Evolutionary conservation across 1,140 invertebrate genomes (phyloP), one percentile per base, ranked within the genome.

Genomic region (Pogonomyrmex barbatus): DNA sequence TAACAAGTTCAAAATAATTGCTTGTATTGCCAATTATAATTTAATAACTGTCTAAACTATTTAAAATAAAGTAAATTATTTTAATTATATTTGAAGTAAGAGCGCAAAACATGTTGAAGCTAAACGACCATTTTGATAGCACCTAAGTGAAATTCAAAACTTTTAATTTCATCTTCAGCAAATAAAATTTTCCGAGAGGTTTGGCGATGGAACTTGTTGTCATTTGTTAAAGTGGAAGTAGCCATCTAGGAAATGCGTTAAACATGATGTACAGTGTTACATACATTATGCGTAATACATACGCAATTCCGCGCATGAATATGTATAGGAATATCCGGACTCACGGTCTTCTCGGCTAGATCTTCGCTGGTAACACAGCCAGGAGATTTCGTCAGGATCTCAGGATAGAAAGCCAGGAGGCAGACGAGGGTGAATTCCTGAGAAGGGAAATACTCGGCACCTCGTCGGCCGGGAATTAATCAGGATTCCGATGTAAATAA

Each of bases 401-500:
- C n/a, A 30, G 10, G 65, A 85, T 39, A 39, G 24, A 70, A 50
- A 73, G 17, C 4, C n/a, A 39, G 58, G 45, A 9, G 39, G 71
- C 17, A 56, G 60, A 47, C 63, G 76, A 50, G 63, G 60, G 71
- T 24, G 45, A n/a, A 45, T 36, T 70, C 5, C 76, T 65, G 68
- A 52, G 84, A 65, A 81, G 52, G 70, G 60, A 71, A 79, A 81
- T 39, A 65, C 33, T 67, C 75, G 54, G 42, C 39, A 12, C 47
- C 17, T 63, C 45, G 39, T 58, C 33, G 50, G 50, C 17, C 50
- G 24, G 63, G 71, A 84, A 88, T 89, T 89, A 87, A 89, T 89
- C 86, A 77, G 85, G 58, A 87, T 89, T 87, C 73, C 79, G 77
- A 89, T 89, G 87, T 79, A 87, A 87, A 87, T 87, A 87, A 85